Conservation (phyloP, 1,140 invertebrate species). For the Macrotrachela quadricornifera region DNA sequence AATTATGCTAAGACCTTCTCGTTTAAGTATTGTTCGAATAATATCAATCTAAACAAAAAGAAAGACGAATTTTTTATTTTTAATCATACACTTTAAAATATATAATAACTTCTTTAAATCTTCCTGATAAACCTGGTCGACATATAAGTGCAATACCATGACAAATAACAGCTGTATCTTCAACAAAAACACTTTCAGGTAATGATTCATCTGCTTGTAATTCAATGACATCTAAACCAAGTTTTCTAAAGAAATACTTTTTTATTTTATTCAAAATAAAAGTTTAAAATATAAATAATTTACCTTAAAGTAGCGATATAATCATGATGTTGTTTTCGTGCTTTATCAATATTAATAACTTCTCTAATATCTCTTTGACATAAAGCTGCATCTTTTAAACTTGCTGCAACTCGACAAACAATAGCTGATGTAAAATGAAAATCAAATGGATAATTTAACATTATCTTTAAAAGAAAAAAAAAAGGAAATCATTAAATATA, state of each 20-base stretch:
- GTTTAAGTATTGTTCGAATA: constrained; percentile 53
- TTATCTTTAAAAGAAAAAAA: too few relatives aligned
- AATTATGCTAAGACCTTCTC: constrained; percentile 57
- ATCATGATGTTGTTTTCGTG: constrained; percentile 12
- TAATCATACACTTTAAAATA: constrained; percentile 3
- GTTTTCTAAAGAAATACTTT: constrained; percentile 40
- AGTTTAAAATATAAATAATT: too few relatives aligned
- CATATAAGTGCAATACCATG: constrained; percentile 74
- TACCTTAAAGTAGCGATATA: constrained; percentile 6
- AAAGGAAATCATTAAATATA: too few relatives aligned
- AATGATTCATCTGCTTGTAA: constrained; percentile 62
- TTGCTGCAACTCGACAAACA: constrained; percentile 6
- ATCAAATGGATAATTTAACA: neutral
- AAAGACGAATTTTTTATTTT: neutral
- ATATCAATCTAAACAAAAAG: constrained; percentile 45
- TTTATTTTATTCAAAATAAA: neutral
- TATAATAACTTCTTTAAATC: constrained; percentile 47
- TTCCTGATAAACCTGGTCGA: constrained; percentile 44
- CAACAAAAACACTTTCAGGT: constrained; percentile 62
- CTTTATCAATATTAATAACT: constrained; percentile 13
- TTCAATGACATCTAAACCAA: constrained; percentile 74
- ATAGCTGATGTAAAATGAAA: constrained; percentile 7
- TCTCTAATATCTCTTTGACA: neutral
- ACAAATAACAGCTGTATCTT: constrained; percentile 68
- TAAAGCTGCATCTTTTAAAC: constrained; percentile 4